These are phyloP conservation scores for Scomber colias DNA, from an alignment of 2,113 vertebrate species.

Conservation along the genomic window DNA sequence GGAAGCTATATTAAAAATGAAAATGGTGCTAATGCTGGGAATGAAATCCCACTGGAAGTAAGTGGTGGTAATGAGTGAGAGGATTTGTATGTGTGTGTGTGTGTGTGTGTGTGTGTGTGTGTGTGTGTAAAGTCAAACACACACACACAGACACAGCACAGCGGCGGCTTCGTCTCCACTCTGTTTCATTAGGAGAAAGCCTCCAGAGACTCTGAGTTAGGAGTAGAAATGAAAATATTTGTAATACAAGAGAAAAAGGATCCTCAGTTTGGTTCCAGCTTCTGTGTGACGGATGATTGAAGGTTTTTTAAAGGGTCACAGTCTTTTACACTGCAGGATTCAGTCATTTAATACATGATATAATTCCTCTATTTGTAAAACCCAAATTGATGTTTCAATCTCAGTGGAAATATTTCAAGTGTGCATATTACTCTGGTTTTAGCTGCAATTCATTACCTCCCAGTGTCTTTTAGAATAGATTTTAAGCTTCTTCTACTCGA, in stretches of 20 bases:
- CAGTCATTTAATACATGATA: too few species aligned
- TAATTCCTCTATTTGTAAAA: too few species aligned
- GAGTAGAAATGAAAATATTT: conserved; percentile 47
- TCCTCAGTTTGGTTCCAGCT: neutral
- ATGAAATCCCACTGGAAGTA: conserved; percentile 16
- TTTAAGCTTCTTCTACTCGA: too few species aligned
- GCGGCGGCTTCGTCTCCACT: neutral
- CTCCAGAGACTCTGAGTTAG: conserved; percentile 24
- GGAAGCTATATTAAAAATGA: neutral
- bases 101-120: neutral
- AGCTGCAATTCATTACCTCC: too few species aligned
- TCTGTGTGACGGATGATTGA: neutral
- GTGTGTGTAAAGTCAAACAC: neutral
- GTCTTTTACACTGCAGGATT: too few species aligned
- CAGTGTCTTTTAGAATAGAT: too few species aligned
- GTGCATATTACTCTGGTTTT: too few species aligned
- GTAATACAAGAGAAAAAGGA: neutral
- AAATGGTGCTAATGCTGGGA: conserved; percentile 26
- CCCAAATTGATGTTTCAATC: too few species aligned
- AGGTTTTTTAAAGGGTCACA: neutral
- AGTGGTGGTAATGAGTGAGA: conserved; percentile 12
- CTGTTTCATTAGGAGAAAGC: conserved; percentile 31
- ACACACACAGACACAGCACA: neutral
- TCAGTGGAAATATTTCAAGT: too few species aligned
- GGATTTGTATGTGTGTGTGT: neutral